Evolutionary conservation across 2,797 vertebrate genomes (phyloP).

Genomic region (Chloroceryle inda): DNA sequence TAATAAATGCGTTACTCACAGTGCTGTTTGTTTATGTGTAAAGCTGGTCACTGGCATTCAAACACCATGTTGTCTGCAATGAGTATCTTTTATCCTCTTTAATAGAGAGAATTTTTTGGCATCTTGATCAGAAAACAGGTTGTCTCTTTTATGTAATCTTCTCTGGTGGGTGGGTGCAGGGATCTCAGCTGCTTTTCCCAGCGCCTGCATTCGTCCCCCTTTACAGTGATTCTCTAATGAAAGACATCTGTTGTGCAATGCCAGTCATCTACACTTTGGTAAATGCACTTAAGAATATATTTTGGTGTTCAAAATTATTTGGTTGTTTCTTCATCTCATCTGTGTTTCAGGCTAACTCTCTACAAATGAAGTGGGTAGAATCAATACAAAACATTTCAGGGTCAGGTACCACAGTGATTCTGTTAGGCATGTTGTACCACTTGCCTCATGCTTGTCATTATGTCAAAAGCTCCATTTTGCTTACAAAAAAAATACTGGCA

Average conservation of each 20-base stretch:
- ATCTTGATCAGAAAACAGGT: slow-evolving; percentile 42
- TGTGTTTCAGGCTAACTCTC: background rate
- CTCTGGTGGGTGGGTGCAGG: slow-evolving; percentile 34
- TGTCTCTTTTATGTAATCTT: slow-evolving; percentile 53
- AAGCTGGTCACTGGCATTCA: background rate
- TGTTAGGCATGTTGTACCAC: background rate
- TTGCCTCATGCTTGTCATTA: background rate
- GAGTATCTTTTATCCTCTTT: background rate
- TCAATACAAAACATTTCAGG: background rate
- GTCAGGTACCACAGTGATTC: background rate
- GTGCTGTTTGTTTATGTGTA: background rate
- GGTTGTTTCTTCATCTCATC: background rate
- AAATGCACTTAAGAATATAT: background rate
- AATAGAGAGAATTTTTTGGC: slow-evolving; percentile 6
- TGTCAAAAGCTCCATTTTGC: background rate
- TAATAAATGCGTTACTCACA: background rate
- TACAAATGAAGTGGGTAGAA: background rate
- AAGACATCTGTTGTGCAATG: slow-evolving; percentile 60
- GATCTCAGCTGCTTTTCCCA: slow-evolving; percentile 50
- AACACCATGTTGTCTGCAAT: background rate
- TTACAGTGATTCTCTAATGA: slow-evolving; percentile 54
- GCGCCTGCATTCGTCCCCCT: background rate
- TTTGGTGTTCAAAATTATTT: slow-evolving; percentile 10
- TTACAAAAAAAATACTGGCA: background rate
- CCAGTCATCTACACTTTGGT: background rate